Percentiles rank a stretch among this genome's conserved stretches.
phyloP scores from a whole-genome alignment of 2,113 vertebrate genomes.

The Vireo altiloquus region DNA sequence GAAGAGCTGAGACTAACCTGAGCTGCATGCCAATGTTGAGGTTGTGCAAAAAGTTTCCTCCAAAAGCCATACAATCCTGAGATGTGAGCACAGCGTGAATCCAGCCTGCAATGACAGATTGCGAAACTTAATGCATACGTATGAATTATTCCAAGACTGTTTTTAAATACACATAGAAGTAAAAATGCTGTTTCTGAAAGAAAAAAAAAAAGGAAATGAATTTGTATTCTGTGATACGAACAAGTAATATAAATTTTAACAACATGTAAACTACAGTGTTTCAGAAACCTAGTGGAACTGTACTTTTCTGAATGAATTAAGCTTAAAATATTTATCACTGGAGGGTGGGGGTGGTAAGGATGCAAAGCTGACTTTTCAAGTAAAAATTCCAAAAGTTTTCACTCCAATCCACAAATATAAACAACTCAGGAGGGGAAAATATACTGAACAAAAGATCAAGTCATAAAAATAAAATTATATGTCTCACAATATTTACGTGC shows the following conservation, averaged over 20 bases:
- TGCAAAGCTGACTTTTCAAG: not conserved
- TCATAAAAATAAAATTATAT: not conserved
- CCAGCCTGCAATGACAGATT: conserved; percentile 85
- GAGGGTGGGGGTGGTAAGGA: not conserved
- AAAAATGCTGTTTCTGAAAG: not conserved
- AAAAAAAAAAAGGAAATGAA: not conserved
- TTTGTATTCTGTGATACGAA: not conserved
- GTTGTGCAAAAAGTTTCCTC: conserved; percentile 99
- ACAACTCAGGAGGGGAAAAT: not conserved
- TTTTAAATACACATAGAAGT: not conserved
- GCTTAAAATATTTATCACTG: not conserved
- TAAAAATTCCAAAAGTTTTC: not conserved
- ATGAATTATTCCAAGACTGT: not conserved
- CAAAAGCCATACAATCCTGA: conserved; percentile 99
- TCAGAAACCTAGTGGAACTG: not conserved
- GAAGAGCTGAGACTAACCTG: conserved; percentile 77
- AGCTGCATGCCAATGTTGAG: conserved; percentile 99
- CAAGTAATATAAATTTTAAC: not conserved
- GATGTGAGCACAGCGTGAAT: conserved; percentile 98
- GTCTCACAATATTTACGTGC: not conserved
- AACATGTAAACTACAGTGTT: not conserved
- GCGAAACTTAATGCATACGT: not conserved
- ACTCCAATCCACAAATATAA: not conserved
- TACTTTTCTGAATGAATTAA: not conserved
- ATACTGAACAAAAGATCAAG: not conserved